Base-by-base conservation (phyloP, 2,113 vertebrate species). In the Bufo bufo region DNA sequence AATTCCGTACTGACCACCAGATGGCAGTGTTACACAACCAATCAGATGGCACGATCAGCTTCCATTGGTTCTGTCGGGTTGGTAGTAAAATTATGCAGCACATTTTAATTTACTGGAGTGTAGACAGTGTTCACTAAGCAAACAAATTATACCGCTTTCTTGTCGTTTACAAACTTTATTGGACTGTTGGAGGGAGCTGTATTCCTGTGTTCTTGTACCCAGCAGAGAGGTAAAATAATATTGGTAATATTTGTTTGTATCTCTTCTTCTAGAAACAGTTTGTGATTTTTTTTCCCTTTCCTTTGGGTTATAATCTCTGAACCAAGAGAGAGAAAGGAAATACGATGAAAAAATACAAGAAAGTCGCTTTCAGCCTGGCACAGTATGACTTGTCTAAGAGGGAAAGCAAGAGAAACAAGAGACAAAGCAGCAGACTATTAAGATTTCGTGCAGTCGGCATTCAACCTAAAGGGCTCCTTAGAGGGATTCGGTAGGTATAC, bases 21-120 rank as follows among this genome's bases (percentile, higher is more conserved):
- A 91, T 93, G 94, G 94, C 94, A 95, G 90, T 1, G 91, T 92
- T 94, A 93, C 45, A 19, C 93, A 91, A 92, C n/a, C 78, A 90
- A 94, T 92, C 43, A 59, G 2, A 85, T 66, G 74, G 23, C 2
- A 4, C 20, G 0, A 0, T 52, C 49, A 9, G 4, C 12, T 23
- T 47, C 17, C 61, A 78, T 77, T 75, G 61, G 50, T 84, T 75
- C 54, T 52, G 13, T 43, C 45, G 33, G 69, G 59, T 33, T 33
- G 82, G 52, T 71, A 19, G 10, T 77, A 23, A 83, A 65, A 88
- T 88, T 77, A 84, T 88, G 69, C 87, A 52, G 45, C 58, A 13
- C 56, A 66, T 88, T 88, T 84, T 84, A 83, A 88, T 88, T 88
- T 88, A 88, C 45, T 65, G 56, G n/a, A 49, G 12, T 69, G 52